Conservation (phyloP, 2,113 vertebrate genomes). For the Dissostichus mawsoni region DNA sequence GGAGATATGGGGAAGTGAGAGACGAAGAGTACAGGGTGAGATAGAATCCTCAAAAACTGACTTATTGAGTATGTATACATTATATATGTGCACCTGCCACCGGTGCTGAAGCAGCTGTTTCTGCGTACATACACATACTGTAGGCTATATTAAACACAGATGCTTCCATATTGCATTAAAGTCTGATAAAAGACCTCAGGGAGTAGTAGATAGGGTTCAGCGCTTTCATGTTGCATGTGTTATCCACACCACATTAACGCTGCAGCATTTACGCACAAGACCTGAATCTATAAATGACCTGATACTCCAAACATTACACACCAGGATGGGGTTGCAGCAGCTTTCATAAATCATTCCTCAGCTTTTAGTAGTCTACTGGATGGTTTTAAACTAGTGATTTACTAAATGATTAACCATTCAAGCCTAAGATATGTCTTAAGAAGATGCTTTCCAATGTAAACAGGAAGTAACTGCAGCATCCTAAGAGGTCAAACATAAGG, state of each 20-base stretch:
- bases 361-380: not conserved
- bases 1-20: constrained; percentile 25
- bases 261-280: constrained; percentile 12
- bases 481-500: no score
- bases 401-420: not conserved
- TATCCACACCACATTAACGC: constrained; percentile 14
- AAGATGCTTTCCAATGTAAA: not conserved
- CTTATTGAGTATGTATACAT: not conserved
- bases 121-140: not conserved
- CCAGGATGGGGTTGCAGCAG: not conserved
- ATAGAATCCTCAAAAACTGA: constrained; percentile 20
- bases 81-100: not conserved
- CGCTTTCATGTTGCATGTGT: constrained; percentile 2
- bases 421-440: not conserved
- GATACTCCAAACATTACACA: constrained; percentile 5
- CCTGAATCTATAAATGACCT: constrained; percentile 28
- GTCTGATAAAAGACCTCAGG: constrained; percentile 5
- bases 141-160: not conserved
- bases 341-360: not conserved
- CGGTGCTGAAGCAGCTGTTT: constrained; percentile 9
- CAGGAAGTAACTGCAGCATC: not conserved
- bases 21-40: constrained; percentile 4
- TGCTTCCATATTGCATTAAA: not conserved
- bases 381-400: not conserved
- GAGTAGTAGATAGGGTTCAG: constrained; percentile 25